Conservation (phyloP, 2,888 invertebrate species). For the Zygogramma bicolorata region DNA sequence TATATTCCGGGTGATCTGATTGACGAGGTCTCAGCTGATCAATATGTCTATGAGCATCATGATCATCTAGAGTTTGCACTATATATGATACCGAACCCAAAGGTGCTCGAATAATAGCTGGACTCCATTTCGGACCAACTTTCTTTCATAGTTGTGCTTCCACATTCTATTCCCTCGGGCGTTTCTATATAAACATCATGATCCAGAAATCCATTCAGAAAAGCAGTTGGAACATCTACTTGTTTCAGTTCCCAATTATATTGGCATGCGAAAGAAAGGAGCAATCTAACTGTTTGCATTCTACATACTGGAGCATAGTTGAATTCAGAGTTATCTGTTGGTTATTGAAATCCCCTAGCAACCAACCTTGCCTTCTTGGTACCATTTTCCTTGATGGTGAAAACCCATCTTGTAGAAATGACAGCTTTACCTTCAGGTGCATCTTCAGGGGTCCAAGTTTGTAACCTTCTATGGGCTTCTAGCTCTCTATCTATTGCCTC, state of each 20-base stretch:
- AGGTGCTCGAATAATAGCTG: too few species aligned
- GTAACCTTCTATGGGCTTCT: constrained; percentile 28
- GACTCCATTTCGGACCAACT: too few species aligned
- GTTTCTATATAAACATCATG: constrained; percentile 28
- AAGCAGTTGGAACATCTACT: constrained; percentile 34
- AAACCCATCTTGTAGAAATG: constrained; percentile 46
- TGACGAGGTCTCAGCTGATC: too few species aligned
- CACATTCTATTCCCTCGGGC: constrained; percentile 23
- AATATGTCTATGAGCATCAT: too few species aligned
- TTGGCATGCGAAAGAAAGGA: neutral
- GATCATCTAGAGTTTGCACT: too few species aligned
- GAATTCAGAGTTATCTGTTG: neutral
- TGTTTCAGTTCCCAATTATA: constrained; percentile 5
- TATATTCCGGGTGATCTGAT: too few species aligned
- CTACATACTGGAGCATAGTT: constrained; percentile 21
- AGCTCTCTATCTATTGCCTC: constrained; percentile 46
- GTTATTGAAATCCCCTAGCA: constrained; percentile 27
- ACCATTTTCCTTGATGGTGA: constrained; percentile 34
- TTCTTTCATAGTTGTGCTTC: constrained; percentile 12
- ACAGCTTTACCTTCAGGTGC: constrained; percentile 36
- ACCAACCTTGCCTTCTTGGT: constrained; percentile 31
- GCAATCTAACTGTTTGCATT: constrained; percentile 5
- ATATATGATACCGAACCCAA: too few species aligned
- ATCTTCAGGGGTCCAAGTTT: neutral
- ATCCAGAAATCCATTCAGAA: constrained; percentile 40